Percentiles rank a stretch among this genome's conserved stretches.
phyloP scores from a whole-genome alignment of 92 coral and sea anemone species.

The Plumapathes pennacea region DNA sequence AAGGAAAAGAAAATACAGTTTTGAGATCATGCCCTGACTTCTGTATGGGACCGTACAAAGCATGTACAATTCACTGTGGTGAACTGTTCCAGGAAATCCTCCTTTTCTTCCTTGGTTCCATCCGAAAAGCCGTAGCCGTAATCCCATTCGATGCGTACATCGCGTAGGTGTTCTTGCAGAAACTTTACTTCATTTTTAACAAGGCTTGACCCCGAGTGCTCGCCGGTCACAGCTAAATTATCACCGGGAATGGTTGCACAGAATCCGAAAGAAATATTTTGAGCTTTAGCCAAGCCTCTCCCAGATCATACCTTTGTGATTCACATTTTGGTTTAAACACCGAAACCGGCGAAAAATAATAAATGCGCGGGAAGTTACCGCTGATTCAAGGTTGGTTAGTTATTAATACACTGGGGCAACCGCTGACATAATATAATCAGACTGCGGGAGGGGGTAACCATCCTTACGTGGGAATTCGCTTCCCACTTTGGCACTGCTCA shows the following conservation, averaged over 20 bases:
- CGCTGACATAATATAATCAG: constrained; percentile 13
- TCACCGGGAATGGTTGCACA: background rate
- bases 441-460: background rate
- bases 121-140: constrained; percentile 17
- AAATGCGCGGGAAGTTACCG: no score
- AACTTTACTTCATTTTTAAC: background rate
- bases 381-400: background rate
- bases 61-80: constrained; percentile 20
- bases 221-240: background rate
- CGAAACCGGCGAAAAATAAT: no score
- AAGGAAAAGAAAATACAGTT: constrained; percentile 1
- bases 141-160: background rate
- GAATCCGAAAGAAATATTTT: constrained; percentile 3
- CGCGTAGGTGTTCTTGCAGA: constrained; percentile 4
- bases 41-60: constrained; percentile 10
- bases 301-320: no score
- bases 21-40: constrained; percentile 2
- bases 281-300: no score
- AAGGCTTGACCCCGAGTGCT: constrained; percentile 2
- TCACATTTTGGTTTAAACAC: no score
- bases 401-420: constrained; percentile 1
- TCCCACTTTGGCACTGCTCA: no score
- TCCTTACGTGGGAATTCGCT: constrained; percentile 4
- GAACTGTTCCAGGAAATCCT: constrained; percentile 16
- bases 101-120: constrained; percentile 21